phyloP scores from a whole-genome alignment of 1,140 invertebrate species.

The Oncopeltus fasciatus region DNA sequence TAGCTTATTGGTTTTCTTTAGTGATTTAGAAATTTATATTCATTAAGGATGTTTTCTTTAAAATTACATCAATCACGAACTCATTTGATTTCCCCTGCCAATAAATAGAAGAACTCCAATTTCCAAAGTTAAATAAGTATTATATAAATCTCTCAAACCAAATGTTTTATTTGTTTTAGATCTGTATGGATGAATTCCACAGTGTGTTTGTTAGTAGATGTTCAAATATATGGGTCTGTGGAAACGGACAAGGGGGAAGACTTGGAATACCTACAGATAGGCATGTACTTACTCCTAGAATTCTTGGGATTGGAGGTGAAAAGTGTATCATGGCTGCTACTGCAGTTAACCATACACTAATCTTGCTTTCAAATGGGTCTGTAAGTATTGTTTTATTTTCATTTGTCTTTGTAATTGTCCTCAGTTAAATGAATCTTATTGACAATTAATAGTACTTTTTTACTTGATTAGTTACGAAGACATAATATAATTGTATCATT shows the following conservation, averaged over 20 bases:
- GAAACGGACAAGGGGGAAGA: conserved; percentile 55
- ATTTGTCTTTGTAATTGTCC: background rate
- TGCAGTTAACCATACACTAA: conserved; percentile 47
- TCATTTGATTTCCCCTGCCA: no score
- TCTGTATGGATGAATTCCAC: conserved; percentile 57
- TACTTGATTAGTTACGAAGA: no score
- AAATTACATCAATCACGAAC: no score
- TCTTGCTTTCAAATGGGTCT: conserved; percentile 40
- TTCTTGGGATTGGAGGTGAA: conserved; percentile 30
- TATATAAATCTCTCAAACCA: no score
- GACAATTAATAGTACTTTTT: no score
- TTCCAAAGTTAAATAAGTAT: no score
- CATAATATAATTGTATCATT: no score
- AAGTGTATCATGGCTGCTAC: conserved; percentile 29
- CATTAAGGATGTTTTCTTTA: no score
- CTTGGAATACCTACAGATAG: conserved; percentile 47
- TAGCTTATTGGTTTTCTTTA: no score
- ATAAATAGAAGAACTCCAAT: no score
- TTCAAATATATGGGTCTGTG: conserved; percentile 49
- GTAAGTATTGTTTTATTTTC: conserved; percentile 28
- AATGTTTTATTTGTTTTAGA: conserved; percentile 26
- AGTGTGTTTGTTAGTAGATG: conserved; percentile 43
- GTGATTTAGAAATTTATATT: no score
- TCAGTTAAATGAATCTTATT: background rate
- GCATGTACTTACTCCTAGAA: conserved; percentile 38